These are phyloP conservation scores for Trachymyrmex cornetzi DNA, from an alignment of 1,140 invertebrate genomes.

Conservation along the genomic window DNA sequence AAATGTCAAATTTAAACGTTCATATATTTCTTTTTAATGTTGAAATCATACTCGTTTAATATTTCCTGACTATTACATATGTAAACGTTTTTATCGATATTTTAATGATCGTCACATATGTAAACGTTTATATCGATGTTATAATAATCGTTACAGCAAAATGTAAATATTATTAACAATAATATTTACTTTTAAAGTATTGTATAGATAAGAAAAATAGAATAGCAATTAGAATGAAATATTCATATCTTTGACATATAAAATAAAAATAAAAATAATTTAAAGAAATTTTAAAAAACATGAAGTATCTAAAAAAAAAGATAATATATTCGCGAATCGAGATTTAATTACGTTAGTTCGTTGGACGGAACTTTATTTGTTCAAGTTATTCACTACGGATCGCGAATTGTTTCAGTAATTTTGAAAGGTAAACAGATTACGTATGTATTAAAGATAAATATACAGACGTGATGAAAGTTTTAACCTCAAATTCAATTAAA, in stretches of 20 bases:
- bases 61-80: too few species aligned
- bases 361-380: background rate
- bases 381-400: background rate
- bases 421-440: background rate
- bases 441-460: conserved; percentile 9
- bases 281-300: background rate
- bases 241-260: background rate
- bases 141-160: background rate
- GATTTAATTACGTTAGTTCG: conserved; percentile 11
- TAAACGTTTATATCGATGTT: background rate
- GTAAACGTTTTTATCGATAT: too few species aligned
- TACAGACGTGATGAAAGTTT: too few species aligned
- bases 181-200: background rate
- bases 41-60: background rate
- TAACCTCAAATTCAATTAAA: background rate
- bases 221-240: background rate
- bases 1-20: background rate
- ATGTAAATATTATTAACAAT: background rate
- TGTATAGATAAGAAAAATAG: background rate
- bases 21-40: background rate
- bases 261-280: background rate
- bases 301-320: background rate
- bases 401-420: conserved; percentile 11
- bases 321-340: background rate
- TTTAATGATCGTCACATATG: too few species aligned